Evolutionary conservation across 2,113 vertebrate genomes (phyloP).

Genomic region (Pollimyrus isidori): DNA sequence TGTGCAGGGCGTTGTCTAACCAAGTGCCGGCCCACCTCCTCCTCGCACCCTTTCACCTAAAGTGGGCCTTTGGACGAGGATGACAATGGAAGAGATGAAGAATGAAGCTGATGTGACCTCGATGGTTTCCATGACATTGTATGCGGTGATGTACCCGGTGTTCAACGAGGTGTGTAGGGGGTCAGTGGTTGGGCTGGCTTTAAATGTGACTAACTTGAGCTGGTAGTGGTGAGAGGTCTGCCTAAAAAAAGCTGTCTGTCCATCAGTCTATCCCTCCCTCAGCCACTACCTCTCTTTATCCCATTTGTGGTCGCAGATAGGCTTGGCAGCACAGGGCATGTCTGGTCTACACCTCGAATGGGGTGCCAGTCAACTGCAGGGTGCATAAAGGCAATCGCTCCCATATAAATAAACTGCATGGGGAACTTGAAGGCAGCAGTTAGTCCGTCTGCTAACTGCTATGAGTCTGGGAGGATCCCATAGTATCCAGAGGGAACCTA

Average conservation of each 20-base stretch:
- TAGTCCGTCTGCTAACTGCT: neutral
- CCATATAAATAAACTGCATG: neutral
- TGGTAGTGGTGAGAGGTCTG: neutral
- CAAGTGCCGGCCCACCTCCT: slow-evolving; percentile 60
- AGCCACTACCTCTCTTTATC: neutral
- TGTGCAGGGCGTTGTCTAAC: slow-evolving; percentile 53
- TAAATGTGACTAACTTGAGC: neutral
- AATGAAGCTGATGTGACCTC: slow-evolving; percentile 87
- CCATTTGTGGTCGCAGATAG: neutral
- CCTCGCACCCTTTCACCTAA: slow-evolving; percentile 64
- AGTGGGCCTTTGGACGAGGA: slow-evolving; percentile 82
- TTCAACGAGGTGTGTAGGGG: slow-evolving; percentile 77
- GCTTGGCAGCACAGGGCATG: neutral
- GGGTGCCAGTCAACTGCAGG: neutral
- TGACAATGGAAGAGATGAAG: slow-evolving; percentile 97
- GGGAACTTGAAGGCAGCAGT: neutral
- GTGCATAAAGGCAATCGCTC: neutral
- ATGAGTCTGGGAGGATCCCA: neutral
- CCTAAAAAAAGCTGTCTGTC: neutral
- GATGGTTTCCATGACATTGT: slow-evolving; percentile 86
- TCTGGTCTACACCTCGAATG: neutral
- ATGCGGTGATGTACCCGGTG: slow-evolving; percentile 91
- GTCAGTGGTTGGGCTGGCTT: neutral
- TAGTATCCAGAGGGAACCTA: neutral
- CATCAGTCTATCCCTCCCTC: neutral